Base-by-base conservation (phyloP, 2,888 invertebrate species). In the Loripinus fragilis region DNA sequence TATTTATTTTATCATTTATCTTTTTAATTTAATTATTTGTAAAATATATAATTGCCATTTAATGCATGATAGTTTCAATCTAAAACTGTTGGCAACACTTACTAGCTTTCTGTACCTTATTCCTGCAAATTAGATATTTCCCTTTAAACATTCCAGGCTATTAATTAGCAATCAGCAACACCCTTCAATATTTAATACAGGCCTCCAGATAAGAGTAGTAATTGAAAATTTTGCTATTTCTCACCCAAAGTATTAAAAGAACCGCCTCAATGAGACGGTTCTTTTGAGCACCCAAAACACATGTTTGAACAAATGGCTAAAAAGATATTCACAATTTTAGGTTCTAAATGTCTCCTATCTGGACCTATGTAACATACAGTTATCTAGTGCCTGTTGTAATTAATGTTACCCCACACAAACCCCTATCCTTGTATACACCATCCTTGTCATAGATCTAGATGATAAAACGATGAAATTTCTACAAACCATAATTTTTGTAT, bases 361-460 rank as follows among this genome's bases (percentile, higher is more conserved):
- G n/a, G n/a, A n/a, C n/a, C n/a, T n/a, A n/a, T n/a, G n/a, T n/a
- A n/a, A n/a, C n/a, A n/a, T 33, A 3, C 30, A 60, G 10, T 33
- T 33, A 33, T 23, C 12, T 60, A 60, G 60, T 60, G 60, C 60
- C 60, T 60, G 60, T 60, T 60, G 60, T 60, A 30, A 30, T 60
- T 33, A 30, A 52, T 33, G 60, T 60, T 33, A 33, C 60, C 60
- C 60, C 33, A 30, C 33, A 20, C 33, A 12, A n/a, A 20, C 60
- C 60, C 33, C 23, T 67, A 45, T 41, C 67, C 41, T 41, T 17
- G 42, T 67, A 67, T 45, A 67, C 67, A 67, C 67, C 67, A 41
- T 42, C 67, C n/a, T n/a, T n/a, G n/a, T n/a, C n/a, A n/a, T n/a
- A n/a, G n/a, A n/a, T n/a, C n/a, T n/a, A n/a, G n/a, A n/a, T n/a